A percentile compares a stretch with the other conserved stretches of the same genome.
phyloP scores from a whole-genome alignment of 2,797 vertebrate genomes.

The Muscicapa striata region DNA sequence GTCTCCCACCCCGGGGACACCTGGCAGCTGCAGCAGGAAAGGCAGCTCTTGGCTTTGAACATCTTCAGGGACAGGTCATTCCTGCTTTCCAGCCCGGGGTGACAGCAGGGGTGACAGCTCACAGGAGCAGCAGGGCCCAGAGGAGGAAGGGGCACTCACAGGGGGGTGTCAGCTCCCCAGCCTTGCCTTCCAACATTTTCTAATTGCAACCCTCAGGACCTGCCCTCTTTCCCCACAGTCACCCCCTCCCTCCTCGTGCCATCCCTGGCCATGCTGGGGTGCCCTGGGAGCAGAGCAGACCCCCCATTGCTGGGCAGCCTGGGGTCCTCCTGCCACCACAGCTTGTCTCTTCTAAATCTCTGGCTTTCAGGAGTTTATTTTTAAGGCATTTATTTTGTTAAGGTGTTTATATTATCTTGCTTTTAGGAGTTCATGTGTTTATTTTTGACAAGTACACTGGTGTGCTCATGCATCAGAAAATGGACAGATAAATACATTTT shows the following conservation, averaged over 20 bases:
- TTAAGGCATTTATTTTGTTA: neutral
- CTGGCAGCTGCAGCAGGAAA: neutral
- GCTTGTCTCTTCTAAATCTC: neutral
- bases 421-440: neutral
- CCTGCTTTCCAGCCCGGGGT: neutral
- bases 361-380: neutral
- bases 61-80: too few species aligned
- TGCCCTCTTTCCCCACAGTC: neutral
- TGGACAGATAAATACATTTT: neutral
- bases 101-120: neutral
- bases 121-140: accelerated
- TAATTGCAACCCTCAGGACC: neutral
- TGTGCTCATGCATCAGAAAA: neutral
- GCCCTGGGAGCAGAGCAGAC: neutral
- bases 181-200: accelerated
- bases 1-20: neutral
- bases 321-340: neutral
- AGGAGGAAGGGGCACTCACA: neutral
- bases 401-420: neutral
- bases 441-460: neutral
- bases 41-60: neutral
- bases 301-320: neutral
- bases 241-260: neutral
- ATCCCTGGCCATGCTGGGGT: neutral
- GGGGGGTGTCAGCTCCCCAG: accelerated